Evolutionary conservation across 2,888 invertebrate genomes (phyloP), one percentile per base, ranked within the genome.

Genomic region (Nesidiocoris tenuis): DNA sequence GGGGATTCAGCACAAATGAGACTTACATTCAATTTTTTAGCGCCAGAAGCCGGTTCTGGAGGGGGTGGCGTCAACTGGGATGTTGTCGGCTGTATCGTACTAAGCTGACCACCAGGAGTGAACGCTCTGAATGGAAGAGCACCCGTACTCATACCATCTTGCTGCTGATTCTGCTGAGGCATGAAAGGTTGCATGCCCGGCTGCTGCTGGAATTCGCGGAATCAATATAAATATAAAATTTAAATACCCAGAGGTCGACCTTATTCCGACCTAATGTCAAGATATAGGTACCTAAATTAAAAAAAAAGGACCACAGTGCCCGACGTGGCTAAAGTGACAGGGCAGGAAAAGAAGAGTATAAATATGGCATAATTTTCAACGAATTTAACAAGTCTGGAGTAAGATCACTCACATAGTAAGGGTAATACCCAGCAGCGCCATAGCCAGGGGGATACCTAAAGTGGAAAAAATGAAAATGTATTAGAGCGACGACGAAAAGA

Each of bases 321-420:
- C n/a, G n/a, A n/a, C n/a, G n/a, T n/a, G n/a, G n/a, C n/a, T n/a
- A n/a, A n/a, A n/a, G n/a, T n/a, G n/a, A n/a, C n/a, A n/a, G n/a
- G n/a, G n/a, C n/a, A n/a, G n/a, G n/a, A n/a, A n/a, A n/a, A n/a
- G n/a, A n/a, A n/a, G n/a, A n/a, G n/a, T n/a, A n/a, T n/a, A n/a
- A n/a, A n/a, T n/a, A n/a, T n/a, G n/a, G n/a, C n/a, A n/a, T n/a
- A n/a, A n/a, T n/a, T n/a, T n/a, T n/a, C n/a, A n/a, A n/a, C n/a
- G n/a, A n/a, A n/a, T n/a, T n/a, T n/a, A n/a, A 39, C 12, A 39
- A 39, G 39, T 7, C 12, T 3, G 5, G 39, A 23, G 22, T 5
- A 22, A n/a, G 22, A 23, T 12, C 21, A 75, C 75, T 59, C 19
- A 75, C 75, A 39, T 75, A 75, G 61, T 75, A 75, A n/a, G 65